A percentile compares a stretch with the other conserved stretches of the same genome.
These are phyloP conservation scores for Hemitrygon akajei DNA, from an alignment of 2,797 vertebrate species.

Conservation along the genomic window DNA sequence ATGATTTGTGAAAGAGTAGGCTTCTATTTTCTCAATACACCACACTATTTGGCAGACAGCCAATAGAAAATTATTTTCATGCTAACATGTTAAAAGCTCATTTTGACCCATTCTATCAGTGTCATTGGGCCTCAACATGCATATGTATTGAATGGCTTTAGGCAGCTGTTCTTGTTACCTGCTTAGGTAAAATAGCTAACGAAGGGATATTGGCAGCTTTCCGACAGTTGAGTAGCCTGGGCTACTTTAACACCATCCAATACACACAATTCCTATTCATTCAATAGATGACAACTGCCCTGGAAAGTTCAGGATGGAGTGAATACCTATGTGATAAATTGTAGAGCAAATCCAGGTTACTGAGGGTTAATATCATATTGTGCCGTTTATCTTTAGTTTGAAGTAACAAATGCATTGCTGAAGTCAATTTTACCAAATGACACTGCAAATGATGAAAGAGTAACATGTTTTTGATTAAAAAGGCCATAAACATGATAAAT, in stretches of 20 bases:
- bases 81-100: background rate
- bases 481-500: background rate
- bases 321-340: background rate
- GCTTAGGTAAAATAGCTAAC: background rate
- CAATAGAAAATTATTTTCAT: background rate
- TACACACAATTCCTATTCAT: background rate
- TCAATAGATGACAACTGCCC: background rate
- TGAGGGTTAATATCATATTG: background rate
- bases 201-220: background rate
- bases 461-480: background rate
- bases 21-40: background rate
- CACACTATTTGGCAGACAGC: background rate
- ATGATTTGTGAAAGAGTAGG: background rate
- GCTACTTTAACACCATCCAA: background rate
- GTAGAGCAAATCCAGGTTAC: background rate
- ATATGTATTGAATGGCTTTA: background rate
- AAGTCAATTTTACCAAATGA: constrained; percentile 18
- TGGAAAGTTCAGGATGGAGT: background rate
- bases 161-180: background rate
- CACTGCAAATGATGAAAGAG: background rate
- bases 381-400: background rate
- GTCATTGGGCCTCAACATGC: background rate
- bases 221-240: background rate
- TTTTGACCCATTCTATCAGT: background rate
- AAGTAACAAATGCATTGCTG: background rate